Evolutionary conservation across 2,113 vertebrate species (phyloP), one percentile per base, ranked within the genome.

Genomic region (Onychostoma macrolepis): DNA sequence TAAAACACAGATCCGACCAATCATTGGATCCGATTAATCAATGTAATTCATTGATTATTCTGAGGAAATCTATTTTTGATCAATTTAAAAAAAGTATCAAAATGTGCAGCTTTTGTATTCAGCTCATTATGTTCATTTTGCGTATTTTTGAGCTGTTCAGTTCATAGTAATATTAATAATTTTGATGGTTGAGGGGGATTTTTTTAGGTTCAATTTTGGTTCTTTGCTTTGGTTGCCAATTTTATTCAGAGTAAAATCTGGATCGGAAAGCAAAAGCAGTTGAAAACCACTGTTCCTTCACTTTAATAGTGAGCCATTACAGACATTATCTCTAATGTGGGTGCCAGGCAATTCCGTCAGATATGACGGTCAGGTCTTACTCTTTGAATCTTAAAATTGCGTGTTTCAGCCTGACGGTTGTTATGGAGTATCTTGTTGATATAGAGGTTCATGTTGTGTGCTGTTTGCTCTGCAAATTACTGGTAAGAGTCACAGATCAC

Each of bases 401-500:
- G 15, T 69, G 26, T 69, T 83, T 69, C 36, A 45, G 63, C 80
- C 26, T 83, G 61, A 67, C 5, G 13, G 24, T 30, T 41, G 0
- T 65, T 67, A 26, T 21, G n/a, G 1, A 30, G 13, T 77, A 43
- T 28, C 41, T 75, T 43, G 26, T 43, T n/a, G 30, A 17, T 63
- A n/a, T 26, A 21, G 28, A 80, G 24, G 13, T 41, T 80, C 6
- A 33, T 45, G 30, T 56, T 65, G 56, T 82, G 58, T 24, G 24
- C 61, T 26, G 79, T 48, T 82, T 45, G 80, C 80, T 65, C 58
- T 30, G 28, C 17, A 17, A 72, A 86, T 67, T 4, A 61, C 48
- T 75, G 48, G 43, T 74, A 85, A 48, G 43, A 36, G 38, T 86
- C 80, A 74, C 58, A 71, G 65, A 86, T 56, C 33, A 36, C 75